Percentiles rank a stretch among this genome's conserved stretches.
Conservation (phyloP, 2,113 vertebrate genomes). For the Numenius arquata region DNA sequence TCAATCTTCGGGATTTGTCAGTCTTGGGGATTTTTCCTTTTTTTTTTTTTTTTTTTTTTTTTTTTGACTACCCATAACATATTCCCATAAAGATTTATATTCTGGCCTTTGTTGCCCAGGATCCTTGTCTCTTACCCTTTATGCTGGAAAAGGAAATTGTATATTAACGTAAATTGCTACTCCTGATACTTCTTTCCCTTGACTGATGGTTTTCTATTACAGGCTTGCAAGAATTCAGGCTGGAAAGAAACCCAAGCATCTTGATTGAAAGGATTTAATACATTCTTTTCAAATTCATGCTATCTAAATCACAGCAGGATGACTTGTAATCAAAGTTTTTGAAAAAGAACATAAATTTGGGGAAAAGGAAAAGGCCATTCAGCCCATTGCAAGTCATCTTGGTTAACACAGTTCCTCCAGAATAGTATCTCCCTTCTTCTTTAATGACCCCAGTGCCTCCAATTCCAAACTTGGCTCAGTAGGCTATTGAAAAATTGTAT, state of each 20-base stretch:
- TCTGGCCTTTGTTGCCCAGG: background rate
- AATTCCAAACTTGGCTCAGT: conserved; percentile 50
- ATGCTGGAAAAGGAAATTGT: conserved; percentile 36
- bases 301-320: conserved; percentile 49
- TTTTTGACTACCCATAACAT: background rate
- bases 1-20: background rate
- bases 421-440: conserved; percentile 27
- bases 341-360: conserved; percentile 57
- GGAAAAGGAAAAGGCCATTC: conserved; percentile 50
- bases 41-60: background rate
- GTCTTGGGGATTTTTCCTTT: background rate
- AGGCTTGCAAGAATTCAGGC: conserved; percentile 20
- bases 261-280: conserved; percentile 54
- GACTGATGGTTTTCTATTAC: conserved; percentile 46
- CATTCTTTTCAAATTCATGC: conserved; percentile 38
- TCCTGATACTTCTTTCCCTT: conserved; percentile 24
- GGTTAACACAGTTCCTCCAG: conserved; percentile 32
- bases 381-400: background rate
- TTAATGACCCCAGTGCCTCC: conserved; percentile 33
- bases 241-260: conserved; percentile 30
- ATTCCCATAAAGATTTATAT: conserved; percentile 1
- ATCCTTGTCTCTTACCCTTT: conserved; percentile 36
- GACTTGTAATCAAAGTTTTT: conserved; percentile 57
- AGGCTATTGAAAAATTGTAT: conserved; percentile 56
- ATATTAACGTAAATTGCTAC: conserved; percentile 29